Evolutionary conservation across 2,113 vertebrate genomes (phyloP), one percentile per base, ranked within the genome.

Genomic region (Strix uralensis): DNA sequence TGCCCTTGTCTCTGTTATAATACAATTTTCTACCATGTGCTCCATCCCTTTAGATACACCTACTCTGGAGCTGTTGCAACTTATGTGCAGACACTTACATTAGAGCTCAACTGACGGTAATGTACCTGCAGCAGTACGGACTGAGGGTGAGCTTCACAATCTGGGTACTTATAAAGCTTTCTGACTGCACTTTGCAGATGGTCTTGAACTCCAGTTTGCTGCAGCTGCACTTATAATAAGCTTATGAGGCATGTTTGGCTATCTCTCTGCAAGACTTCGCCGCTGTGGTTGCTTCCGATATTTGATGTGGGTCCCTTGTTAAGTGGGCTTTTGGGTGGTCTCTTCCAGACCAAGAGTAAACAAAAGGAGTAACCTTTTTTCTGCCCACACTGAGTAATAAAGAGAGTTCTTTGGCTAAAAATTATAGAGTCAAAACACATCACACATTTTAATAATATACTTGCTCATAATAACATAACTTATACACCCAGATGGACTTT

Each of bases 21-120:
- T 29, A n/a, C 7, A 5, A 10, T 62, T 74, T 51, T 86, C 12
- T 47, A 0, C 27, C 2, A 4, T 6, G 7, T n/a, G 3, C 1
- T 26, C 2, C 38, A 25, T 27, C 9, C 7, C 20, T 86, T 83
- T n/a, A 47, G 38, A 14, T 44, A 25, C 1, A 2, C 40, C 32
- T 46, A 15, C 2, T 1, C 8, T 13, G 7, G 2, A 49, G 18
- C 32, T 16, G 13, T 25, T n/a, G 61, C 13, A 70, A 11, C 17
- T 82, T 58, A 13, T 32, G 42, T 13, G 34, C 8, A 55, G 58
- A 81, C 8, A 15, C 34, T 49, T 55, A 6, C 8, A 40, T 19
- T 9, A 54, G 3, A 22, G 38, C 23, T 62, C 30, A 83, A 27
- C 10, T 70, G 19, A 36, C 1, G 2, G 30, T 26, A 27, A 40